phyloP scores from a whole-genome alignment of 2,797 vertebrate species.

The Bufotes viridis region DNA sequence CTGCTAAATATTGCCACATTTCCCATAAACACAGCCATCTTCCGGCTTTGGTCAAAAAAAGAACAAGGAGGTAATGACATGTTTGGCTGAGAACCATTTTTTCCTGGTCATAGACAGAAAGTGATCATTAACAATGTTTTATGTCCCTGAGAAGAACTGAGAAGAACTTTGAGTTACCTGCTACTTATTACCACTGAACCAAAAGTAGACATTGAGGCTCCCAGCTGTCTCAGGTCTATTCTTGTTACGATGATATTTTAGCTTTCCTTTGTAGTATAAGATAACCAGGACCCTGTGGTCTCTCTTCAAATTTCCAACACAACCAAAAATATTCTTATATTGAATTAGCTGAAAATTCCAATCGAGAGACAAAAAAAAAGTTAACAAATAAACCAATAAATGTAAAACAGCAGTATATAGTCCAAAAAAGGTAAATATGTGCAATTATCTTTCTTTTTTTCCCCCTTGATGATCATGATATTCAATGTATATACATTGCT shows the following conservation, averaged over 20 bases:
- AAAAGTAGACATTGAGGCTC: slow-evolving; percentile 45
- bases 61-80: slow-evolving; percentile 46
- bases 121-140: slow-evolving; percentile 46
- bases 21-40: slow-evolving; percentile 54
- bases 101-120: slow-evolving; percentile 33
- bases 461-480: neutral
- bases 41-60: slow-evolving; percentile 47
- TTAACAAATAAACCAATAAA: neutral
- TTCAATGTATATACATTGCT: neutral
- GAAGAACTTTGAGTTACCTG: slow-evolving; percentile 38
- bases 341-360: neutral
- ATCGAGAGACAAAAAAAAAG: neutral
- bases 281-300: neutral
- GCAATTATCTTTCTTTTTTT: neutral
- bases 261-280: slow-evolving; percentile 31
- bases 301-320: neutral
- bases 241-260: slow-evolving; percentile 23
- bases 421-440: neutral
- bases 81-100: slow-evolving; percentile 35
- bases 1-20: slow-evolving; percentile 39
- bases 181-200: slow-evolving; percentile 40
- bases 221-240: slow-evolving; percentile 53
- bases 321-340: neutral
- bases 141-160: slow-evolving; percentile 32
- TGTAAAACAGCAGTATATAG: neutral